A percentile compares a stretch with the other conserved stretches of the same genome.
phyloP scores from a whole-genome alignment of 2,113 vertebrate species.

The Gadus chalcogrammus region DNA sequence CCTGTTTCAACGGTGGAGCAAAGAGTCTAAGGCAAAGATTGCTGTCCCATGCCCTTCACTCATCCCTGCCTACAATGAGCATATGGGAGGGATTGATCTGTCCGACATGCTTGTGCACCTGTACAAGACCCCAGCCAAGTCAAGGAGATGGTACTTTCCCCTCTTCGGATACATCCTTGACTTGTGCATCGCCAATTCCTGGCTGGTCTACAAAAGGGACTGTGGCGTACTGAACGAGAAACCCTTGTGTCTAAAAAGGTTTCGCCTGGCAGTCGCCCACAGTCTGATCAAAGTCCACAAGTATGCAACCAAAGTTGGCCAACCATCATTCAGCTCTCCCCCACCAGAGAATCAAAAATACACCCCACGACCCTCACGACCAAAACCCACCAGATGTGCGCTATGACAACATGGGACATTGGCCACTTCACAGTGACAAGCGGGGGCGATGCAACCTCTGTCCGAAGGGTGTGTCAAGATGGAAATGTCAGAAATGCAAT shows the following conservation, averaged over 20 bases:
- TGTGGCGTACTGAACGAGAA: conserved; percentile 22
- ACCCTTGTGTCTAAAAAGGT: conserved; percentile 28
- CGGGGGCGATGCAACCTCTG: conserved; percentile 22
- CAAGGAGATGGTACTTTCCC: conserved; percentile 26
- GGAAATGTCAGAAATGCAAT: conserved; percentile 26
- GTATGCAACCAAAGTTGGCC: conserved; percentile 16
- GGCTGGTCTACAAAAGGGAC: conserved; percentile 30
- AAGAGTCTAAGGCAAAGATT: conserved; percentile 14
- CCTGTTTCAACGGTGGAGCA: conserved; percentile 31
- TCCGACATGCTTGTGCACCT: conserved; percentile 35
- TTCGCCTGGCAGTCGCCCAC: conserved; percentile 24
- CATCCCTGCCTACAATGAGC: conserved; percentile 33
- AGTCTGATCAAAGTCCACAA: conserved; percentile 21
- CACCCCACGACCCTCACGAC: conserved; percentile 5
- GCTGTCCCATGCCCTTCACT: conserved; percentile 30
- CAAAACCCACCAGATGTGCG: conserved; percentile 1
- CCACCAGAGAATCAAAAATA: conserved; percentile 3
- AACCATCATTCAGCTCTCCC: conserved; percentile 3
- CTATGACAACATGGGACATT: conserved; percentile 27
- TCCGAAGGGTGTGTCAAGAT: conserved; percentile 32
- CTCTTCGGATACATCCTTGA: conserved; percentile 26
- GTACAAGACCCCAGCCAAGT: conserved; percentile 33
- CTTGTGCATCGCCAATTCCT: conserved; percentile 29
- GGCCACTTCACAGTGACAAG: conserved; percentile 22
- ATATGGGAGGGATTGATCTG: conserved; percentile 29